A percentile compares a stretch with the other conserved stretches of the same genome.
Conservation (phyloP, 1,140 invertebrate species). For the Papilio dardanus region DNA sequence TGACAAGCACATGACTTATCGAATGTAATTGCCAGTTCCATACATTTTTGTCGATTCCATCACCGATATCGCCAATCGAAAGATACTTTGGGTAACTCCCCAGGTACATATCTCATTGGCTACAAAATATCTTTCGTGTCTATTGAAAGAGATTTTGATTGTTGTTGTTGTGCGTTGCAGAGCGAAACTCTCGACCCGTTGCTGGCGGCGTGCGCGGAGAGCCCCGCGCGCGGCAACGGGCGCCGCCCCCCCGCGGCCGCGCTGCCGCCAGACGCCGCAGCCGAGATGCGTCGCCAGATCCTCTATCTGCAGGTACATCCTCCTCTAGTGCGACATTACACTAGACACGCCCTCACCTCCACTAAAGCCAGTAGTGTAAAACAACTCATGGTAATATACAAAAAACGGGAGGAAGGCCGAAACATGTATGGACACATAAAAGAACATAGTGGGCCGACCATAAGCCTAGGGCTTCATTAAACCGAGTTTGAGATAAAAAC, state of each 20-base stretch:
- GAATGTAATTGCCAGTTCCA: too few species aligned
- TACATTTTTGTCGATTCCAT: too few species aligned
- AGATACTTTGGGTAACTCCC: background rate
- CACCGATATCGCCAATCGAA: too few species aligned
- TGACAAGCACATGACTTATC: too few species aligned
- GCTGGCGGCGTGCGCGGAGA: constrained; percentile 86
- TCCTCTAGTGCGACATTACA: background rate
- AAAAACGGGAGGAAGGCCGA: too few species aligned
- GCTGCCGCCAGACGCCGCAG: constrained; percentile 82
- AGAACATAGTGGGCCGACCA: too few species aligned
- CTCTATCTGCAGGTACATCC: constrained; percentile 87
- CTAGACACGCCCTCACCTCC: background rate
- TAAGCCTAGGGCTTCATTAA: too few species aligned
- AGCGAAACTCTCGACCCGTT: constrained; percentile 94
- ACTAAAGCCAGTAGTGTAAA: too few species aligned
- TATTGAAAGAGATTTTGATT: constrained; percentile 4
- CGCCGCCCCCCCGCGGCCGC: constrained; percentile 83
- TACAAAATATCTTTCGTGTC: background rate
- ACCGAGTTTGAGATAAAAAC: too few species aligned
- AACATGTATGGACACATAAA: too few species aligned
- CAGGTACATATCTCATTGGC: background rate
- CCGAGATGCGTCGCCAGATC: constrained; percentile 90
- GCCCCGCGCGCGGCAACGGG: constrained; percentile 88
- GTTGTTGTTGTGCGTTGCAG: constrained; percentile 68
- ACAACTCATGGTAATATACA: too few species aligned